A percentile compares a stretch with the other conserved stretches of the same genome.
Conservation (phyloP, 2,797 vertebrate species). For the Molossus molossus region DNA sequence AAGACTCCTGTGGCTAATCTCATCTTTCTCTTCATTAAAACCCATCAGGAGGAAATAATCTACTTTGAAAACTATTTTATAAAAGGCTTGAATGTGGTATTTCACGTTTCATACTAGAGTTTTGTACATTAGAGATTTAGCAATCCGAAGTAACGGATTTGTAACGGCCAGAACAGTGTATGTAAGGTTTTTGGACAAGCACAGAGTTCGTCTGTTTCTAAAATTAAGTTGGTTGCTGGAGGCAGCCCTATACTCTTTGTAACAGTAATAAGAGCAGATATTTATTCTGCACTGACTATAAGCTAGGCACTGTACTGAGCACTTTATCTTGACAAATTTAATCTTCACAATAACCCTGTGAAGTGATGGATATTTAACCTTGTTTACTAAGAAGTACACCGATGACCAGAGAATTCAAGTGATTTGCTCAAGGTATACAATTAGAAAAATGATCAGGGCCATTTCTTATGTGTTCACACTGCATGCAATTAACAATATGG, state of each 20-base stretch:
- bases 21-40: conserved; percentile 8
- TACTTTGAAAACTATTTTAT: conserved; percentile 4
- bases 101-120: neutral
- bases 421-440: conserved; percentile 9
- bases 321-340: neutral
- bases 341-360: neutral
- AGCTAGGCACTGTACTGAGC: neutral
- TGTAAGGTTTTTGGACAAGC: neutral
- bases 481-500: neutral
- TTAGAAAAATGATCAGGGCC: neutral
- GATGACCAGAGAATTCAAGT: neutral
- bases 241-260: neutral
- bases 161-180: neutral
- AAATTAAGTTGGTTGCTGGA: neutral
- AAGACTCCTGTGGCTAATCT: neutral
- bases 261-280: neutral
- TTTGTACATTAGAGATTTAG: neutral
- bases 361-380: neutral
- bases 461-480: neutral
- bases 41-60: neutral
- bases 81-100: neutral
- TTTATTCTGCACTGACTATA: neutral
- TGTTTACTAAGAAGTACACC: neutral
- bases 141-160: neutral
- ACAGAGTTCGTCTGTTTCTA: neutral